phyloP scores from a whole-genome alignment of 2,888 invertebrate genomes.

The Cyclophora punctaria region DNA sequence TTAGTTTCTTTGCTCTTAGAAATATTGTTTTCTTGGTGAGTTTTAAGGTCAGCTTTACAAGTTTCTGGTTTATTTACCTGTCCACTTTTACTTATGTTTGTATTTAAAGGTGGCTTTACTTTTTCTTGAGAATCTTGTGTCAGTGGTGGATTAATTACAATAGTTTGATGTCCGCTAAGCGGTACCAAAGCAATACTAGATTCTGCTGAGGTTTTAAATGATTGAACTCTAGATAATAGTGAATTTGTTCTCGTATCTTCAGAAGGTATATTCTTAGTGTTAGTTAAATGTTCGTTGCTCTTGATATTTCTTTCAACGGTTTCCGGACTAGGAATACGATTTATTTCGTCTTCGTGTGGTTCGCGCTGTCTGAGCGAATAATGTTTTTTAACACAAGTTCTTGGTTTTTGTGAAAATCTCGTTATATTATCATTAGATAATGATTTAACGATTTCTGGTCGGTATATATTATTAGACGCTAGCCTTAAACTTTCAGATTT shows the following conservation, averaged over 20 bases:
- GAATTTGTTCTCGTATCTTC: slow-evolving; percentile 48
- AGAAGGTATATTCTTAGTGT: slow-evolving; percentile 22
- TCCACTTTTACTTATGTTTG: slow-evolving; percentile 12
- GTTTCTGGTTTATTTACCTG: slow-evolving; percentile 13
- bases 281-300: slow-evolving; percentile 20
- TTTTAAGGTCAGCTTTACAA: slow-evolving; percentile 11
- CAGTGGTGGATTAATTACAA: slow-evolving; percentile 65
- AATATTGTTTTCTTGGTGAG: slow-evolving; percentile 13
- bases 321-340: slow-evolving; percentile 57
- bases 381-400: slow-evolving; percentile 57
- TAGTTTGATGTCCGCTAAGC: slow-evolving; percentile 71
- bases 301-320: slow-evolving; percentile 41
- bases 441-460: slow-evolving; percentile 50
- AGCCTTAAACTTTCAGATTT: slow-evolving; percentile 63
- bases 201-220: slow-evolving; percentile 64
- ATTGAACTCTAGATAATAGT: slow-evolving; percentile 61
- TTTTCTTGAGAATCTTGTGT: slow-evolving; percentile 30
- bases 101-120: slow-evolving; percentile 13
- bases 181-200: slow-evolving; percentile 67
- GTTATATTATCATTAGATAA: slow-evolving; percentile 59
- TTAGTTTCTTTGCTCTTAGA: slow-evolving; percentile 28
- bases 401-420: slow-evolving; percentile 36
- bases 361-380: slow-evolving; percentile 68
- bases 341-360: slow-evolving; percentile 50
- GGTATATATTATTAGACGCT: slow-evolving; percentile 34